phyloP scores from a whole-genome alignment of 2,113 vertebrate species.

The Tetraodon nigroviridis region DNA sequence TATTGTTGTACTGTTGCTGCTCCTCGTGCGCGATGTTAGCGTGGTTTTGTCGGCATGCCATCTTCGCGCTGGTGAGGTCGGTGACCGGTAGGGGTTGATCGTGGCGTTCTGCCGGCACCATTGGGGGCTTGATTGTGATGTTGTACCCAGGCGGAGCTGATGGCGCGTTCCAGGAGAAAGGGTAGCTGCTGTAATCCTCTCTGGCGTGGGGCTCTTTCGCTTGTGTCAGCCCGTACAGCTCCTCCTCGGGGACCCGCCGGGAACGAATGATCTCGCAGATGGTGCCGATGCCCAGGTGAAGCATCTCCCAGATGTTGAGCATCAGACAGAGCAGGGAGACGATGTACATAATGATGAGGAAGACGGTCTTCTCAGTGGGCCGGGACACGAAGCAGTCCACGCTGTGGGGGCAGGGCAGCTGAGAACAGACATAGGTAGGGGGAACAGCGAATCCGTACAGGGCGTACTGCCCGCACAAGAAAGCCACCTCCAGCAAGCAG shows the following conservation, averaged over 20 bases:
- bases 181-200: conserved; percentile 78
- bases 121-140: conserved; percentile 77
- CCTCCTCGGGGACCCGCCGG: conserved; percentile 70
- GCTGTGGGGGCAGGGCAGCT: conserved; percentile 82
- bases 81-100: conserved; percentile 79
- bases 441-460: conserved; percentile 88
- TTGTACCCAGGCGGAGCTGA: conserved; percentile 88
- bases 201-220: conserved; percentile 5
- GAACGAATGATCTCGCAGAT: conserved; percentile 82
- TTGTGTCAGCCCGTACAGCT: conserved; percentile 46
- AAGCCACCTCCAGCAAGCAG: conserved; percentile 82
- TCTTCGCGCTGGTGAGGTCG: conserved; percentile 81
- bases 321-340: conserved; percentile 87
- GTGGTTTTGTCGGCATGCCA: conserved; percentile 85
- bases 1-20: conserved; percentile 77
- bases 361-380: conserved; percentile 94
- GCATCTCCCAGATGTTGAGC: conserved; percentile 91
- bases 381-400: conserved; percentile 94
- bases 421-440: conserved; percentile 77
- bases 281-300: conserved; percentile 87
- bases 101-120: conserved; percentile 27
- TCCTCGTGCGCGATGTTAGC: conserved; percentile 85
- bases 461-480: conserved; percentile 86
- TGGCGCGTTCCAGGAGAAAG: conserved; percentile 84
- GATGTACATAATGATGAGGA: conserved; percentile 91